Evolutionary conservation across 2,113 vertebrate genomes (phyloP).

Genomic region (Tychaedon coryphoeus): DNA sequence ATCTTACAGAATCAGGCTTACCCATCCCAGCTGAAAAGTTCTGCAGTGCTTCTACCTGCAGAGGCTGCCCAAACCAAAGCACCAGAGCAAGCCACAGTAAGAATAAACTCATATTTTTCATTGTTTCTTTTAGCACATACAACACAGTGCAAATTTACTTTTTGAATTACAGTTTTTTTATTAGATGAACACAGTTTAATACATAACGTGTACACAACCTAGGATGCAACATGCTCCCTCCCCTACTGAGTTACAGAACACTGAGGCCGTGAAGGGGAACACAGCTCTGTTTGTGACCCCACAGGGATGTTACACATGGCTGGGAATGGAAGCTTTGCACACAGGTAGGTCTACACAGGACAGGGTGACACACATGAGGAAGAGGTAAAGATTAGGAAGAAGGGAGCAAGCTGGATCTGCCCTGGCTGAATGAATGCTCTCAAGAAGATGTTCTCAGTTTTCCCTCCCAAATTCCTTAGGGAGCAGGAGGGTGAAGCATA

Average conservation of each 20-base stretch:
- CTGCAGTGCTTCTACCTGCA: neutral
- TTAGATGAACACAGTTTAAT: neutral
- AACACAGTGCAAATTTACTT: neutral
- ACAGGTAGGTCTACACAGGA: neutral
- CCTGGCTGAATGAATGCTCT: neutral
- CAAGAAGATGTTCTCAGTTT: neutral
- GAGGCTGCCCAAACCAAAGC: neutral
- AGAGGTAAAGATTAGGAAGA: neutral
- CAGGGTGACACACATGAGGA: neutral
- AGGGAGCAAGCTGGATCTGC: neutral
- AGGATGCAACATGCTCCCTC: constrained; percentile 19
- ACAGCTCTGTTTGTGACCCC: neutral
- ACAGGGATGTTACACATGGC: neutral
- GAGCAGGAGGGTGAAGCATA: neutral
- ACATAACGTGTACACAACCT: neutral
- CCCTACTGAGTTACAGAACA: neutral
- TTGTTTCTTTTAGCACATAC: neutral
- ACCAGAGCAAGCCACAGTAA: neutral
- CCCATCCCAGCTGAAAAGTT: neutral
- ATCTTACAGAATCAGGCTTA: neutral
- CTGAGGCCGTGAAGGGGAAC: accelerated
- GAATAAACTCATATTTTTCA: accelerated
- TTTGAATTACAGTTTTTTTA: neutral
- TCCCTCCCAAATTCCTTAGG: neutral
- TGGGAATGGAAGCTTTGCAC: neutral